Base-by-base conservation (phyloP, 2,113 vertebrate species). In the Caracal caracal region DNA sequence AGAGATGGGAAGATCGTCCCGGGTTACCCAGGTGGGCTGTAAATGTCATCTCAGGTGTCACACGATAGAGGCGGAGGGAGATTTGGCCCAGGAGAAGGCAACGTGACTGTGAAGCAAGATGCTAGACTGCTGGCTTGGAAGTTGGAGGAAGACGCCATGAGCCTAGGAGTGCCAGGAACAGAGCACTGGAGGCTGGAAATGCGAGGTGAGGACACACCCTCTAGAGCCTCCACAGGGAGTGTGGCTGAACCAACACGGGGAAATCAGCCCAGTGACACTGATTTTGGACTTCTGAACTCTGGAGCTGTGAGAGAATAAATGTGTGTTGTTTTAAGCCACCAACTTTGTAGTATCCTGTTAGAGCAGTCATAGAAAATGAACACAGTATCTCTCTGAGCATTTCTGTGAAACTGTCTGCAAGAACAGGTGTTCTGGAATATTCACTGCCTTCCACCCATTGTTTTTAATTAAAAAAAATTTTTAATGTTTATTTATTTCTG, bases 301-400 rank as follows among this genome's bases (percentile, higher is more conserved):
- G 1, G 35, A 33, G 8, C 17, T 2, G 28, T 3, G 10, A 37
- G 33, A 17, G 83, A 26, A 63, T 15, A 33, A 2, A 7, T 0
- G 10, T 3, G 17, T 37, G 30, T 22, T 5, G 30, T 33, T 70
- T 16, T 17, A 3, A 3, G 37, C 13, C 12, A 11, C 10, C 9
- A 11, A 0, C 35, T n/a, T 43, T 65, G 43, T 9, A 1, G 10
- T 5, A 2, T 24, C 10, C 7, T 3, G 12, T 49, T n/a, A 11
- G 7, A 5, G 78, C 43, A 83, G 47, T 40, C 51, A 0, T 33
- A 24, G 47, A 70, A 40, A 24, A 2, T 4, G 11, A 10, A 8
- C 81, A 7, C 82, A 15, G 59, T 1, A 19, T 49, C 56, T 2
- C 19, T 4, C 6, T 6, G 24, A 1, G 66, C 53, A 0, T 7